Evolutionary conservation across 2,113 vertebrate genomes (phyloP).

Genomic region (Lycocorax pyrrhopterus): DNA sequence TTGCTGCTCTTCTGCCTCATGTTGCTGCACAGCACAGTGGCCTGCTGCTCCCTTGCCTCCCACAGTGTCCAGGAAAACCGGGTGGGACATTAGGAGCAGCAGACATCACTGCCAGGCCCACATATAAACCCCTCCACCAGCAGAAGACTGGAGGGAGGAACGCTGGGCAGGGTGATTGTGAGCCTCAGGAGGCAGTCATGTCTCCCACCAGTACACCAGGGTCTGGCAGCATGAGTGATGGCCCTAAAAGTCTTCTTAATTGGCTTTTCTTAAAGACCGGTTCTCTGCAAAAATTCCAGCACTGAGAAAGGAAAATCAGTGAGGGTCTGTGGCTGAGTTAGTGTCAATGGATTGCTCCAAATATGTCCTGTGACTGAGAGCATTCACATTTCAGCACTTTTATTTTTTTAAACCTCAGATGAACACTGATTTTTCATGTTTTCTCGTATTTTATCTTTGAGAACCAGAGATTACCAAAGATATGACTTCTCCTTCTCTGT

Average conservation of each 20-base stretch:
- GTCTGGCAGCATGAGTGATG: background rate
- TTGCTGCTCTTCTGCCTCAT: accelerated
- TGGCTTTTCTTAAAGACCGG: background rate
- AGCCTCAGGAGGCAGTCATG: background rate
- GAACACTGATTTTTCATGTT: background rate
- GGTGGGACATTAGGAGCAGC: background rate
- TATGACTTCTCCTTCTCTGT: background rate
- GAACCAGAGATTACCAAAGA: background rate
- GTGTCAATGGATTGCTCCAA: background rate
- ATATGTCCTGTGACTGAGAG: background rate
- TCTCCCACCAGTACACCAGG: accelerated
- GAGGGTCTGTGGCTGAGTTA: accelerated
- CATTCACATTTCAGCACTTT: background rate
- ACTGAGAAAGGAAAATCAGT: background rate
- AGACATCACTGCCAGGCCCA: background rate
- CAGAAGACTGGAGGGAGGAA: background rate
- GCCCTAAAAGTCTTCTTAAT: background rate
- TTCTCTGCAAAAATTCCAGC: background rate
- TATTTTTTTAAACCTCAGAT: background rate
- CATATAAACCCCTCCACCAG: accelerated
- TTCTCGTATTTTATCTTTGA: background rate
- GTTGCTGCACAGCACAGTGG: accelerated
- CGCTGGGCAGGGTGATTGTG: background rate
- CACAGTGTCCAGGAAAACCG: background rate
- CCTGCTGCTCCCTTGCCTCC: background rate